phyloP scores from a whole-genome alignment of 1,140 invertebrate species.

The Bombus balteatus region DNA sequence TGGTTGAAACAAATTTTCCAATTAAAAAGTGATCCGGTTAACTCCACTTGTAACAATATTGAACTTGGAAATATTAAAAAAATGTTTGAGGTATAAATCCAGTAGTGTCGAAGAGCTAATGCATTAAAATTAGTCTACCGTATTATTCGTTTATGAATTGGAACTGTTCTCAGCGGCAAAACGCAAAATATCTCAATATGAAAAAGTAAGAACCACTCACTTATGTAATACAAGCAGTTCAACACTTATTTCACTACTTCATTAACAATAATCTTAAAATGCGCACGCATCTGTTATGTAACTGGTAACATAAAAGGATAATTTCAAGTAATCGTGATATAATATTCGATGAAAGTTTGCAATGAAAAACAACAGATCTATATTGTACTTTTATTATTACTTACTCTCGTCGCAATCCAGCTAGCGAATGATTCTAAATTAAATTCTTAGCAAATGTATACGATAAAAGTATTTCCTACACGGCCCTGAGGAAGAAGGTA shows the following conservation, averaged over 20 bases:
- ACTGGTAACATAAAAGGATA: not conserved
- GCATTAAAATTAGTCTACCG: not conserved
- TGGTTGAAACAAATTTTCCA: not conserved
- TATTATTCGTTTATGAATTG: not conserved
- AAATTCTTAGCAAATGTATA: not conserved
- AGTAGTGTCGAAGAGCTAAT: not conserved
- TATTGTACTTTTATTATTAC: not conserved
- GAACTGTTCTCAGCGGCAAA: not conserved
- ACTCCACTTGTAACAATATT: not conserved
- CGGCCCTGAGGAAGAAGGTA: slow-evolving; percentile 47
- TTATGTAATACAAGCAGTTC: not conserved
- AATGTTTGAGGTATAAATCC: not conserved
- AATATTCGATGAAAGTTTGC: not conserved
- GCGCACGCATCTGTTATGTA: not conserved
- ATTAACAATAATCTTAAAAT: not conserved
- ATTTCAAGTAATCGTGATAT: not conserved
- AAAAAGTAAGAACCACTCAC: not conserved
- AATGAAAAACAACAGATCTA: not conserved
- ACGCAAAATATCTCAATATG: not conserved
- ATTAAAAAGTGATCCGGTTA: not conserved
- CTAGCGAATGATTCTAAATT: too few species aligned
- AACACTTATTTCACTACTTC: not conserved
- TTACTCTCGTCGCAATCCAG: slow-evolving; percentile 7
- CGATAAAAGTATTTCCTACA: slow-evolving; percentile 4
- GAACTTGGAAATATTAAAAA: not conserved